A percentile compares a stretch with the other conserved stretches of the same genome.
phyloP scores from a whole-genome alignment of 1,140 invertebrate genomes.

The Drosophila miranda region DNA sequence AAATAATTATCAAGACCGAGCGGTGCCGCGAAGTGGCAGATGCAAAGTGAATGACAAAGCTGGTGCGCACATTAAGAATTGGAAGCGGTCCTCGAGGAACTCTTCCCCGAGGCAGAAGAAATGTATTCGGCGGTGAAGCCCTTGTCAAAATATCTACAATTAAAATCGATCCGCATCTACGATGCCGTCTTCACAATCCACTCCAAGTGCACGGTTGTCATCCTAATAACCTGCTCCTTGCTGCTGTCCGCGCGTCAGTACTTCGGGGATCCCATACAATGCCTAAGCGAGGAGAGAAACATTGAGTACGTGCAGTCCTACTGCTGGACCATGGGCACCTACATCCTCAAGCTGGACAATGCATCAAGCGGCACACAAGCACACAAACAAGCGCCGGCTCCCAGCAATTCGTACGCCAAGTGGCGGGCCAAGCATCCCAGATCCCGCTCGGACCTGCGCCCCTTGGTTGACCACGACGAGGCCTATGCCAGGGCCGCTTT shows the following conservation, averaged over 20 bases:
- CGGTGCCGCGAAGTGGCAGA: neutral
- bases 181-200: constrained; percentile 87
- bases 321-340: constrained; percentile 91
- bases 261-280: constrained; percentile 88
- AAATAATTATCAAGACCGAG: neutral
- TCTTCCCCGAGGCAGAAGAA: constrained; percentile 68
- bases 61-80: constrained; percentile 38
- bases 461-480: constrained; percentile 48
- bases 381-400: too few species aligned
- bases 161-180: constrained; percentile 86
- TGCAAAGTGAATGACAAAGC: neutral
- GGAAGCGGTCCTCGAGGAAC: constrained; percentile 60
- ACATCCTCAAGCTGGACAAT: constrained; percentile 83
- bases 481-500: constrained; percentile 61
- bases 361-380: neutral
- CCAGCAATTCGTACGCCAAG: too few species aligned
- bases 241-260: constrained; percentile 88
- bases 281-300: constrained; percentile 84
- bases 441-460: constrained; percentile 16
- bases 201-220: constrained; percentile 87
- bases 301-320: constrained; percentile 87
- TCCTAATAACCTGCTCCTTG: constrained; percentile 86
- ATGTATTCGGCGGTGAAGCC: constrained; percentile 80
- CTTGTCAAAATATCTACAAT: constrained; percentile 84
- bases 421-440: too few species aligned